A percentile compares a stretch with the other conserved stretches of the same genome.
Conservation (phyloP, 1,140 invertebrate species). For the Pseudomyrmex cubaensis region DNA sequence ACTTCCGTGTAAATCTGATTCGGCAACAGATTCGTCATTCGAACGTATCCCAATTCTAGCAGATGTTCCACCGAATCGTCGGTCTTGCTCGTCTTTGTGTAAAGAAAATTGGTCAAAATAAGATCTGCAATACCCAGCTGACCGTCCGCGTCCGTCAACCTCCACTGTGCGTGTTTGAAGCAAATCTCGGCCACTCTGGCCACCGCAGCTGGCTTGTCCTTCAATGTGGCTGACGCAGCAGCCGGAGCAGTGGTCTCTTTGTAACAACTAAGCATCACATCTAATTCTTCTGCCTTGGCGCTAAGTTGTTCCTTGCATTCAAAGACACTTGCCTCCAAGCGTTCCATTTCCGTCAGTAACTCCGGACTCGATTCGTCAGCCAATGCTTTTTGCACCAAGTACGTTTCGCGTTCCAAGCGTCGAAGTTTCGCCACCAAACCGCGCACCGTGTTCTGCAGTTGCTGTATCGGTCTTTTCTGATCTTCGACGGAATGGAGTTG, state of each 20-base stretch:
- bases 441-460: slow-evolving; percentile 95
- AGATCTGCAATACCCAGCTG: slow-evolving; percentile 98
- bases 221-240: slow-evolving; percentile 81
- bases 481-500: slow-evolving; percentile 96
- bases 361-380: slow-evolving; percentile 84
- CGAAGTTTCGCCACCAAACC: slow-evolving; percentile 92
- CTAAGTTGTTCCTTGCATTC: slow-evolving; percentile 96
- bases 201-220: slow-evolving; percentile 90
- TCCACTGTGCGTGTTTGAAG: slow-evolving; percentile 99
- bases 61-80: slow-evolving; percentile 99
- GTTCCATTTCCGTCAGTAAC: slow-evolving; percentile 88
- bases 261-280: slow-evolving; percentile 95
- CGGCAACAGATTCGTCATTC: slow-evolving; percentile 97
- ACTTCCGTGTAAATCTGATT: slow-evolving; percentile 98
- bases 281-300: slow-evolving; percentile 95
- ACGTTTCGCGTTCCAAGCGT: slow-evolving; percentile 95
- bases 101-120: slow-evolving; percentile 98
- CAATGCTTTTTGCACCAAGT: slow-evolving; percentile 88
- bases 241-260: slow-evolving; percentile 89
- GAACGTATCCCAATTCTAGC: slow-evolving; percentile 97
- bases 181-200: slow-evolving; percentile 98
- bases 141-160: slow-evolving; percentile 98
- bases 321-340: slow-evolving; percentile 91
- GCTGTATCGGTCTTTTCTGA: slow-evolving; percentile 95
- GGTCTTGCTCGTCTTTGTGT: slow-evolving; percentile 98